Base-by-base conservation (phyloP, 2,888 invertebrate species). In the Megaustenia siamemsis region DNA sequence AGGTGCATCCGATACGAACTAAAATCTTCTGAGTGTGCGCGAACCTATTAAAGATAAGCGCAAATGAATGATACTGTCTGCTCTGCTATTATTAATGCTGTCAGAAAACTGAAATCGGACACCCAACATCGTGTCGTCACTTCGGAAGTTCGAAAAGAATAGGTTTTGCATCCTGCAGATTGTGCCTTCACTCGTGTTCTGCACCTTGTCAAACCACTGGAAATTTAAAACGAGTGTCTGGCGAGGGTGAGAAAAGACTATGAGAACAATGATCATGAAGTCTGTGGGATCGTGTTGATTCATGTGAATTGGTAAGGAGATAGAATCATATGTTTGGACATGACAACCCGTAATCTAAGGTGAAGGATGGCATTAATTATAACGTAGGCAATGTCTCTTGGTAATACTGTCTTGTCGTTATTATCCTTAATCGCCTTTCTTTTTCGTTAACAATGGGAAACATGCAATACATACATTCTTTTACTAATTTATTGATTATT, bases 91-190 rank as follows among this genome's bases (percentile, higher is more conserved):
- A 77, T 60, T 77, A 60, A n/a, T 56, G 40, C n/a, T 77, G 77
- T 77, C 77, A 60, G 40, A n/a, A 60, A 60, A 60, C 32, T 38
- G 77, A 77, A 77, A 77, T n/a, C 15, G 38, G 56, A 77, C n/a
- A 56, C 77, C 32, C 15, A 60, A 40, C 77, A 60, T 77, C 56
- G n/a, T 60, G 60, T 32, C 32, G 18, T 21, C 35, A 43, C 18
- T 53, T 49, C 38, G 49, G 35, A 32, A 53, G 18, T 0, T 24
- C 5, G 35, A 53, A 53, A 21, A 12, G 32, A 32, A 21, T 4
- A 28, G 75, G 53, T 75, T 35, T 21, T 6, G 21, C 18, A 18
- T 73, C 24, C 28, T 45, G 4, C 12, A 21, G 75, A 53, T 75
- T 4, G 18, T 4, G 75, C 5, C 8, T 32, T 35, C 53, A 24